phyloP scores from a whole-genome alignment of 2,113 vertebrate genomes.

The western clawed frog (Xenopus tropicalis) region DNA sequence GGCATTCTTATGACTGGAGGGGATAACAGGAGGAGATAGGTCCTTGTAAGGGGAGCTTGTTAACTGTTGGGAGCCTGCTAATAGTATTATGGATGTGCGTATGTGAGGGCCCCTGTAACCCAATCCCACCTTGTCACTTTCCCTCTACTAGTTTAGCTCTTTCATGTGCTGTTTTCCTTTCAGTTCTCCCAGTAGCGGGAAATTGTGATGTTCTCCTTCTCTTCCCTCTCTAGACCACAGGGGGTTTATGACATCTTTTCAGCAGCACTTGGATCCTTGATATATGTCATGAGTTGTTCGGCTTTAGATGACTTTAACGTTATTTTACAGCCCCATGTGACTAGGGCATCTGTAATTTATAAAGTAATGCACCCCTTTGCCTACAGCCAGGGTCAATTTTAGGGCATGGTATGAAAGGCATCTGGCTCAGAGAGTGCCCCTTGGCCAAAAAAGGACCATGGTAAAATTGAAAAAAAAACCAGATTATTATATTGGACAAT shows the following conservation, averaged over 20 bases:
- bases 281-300: no score
- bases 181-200: background rate
- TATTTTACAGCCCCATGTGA: no score
- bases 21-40: conserved; percentile 21
- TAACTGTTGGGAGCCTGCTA: conserved; percentile 20
- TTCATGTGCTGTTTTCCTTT: background rate
- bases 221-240: background rate
- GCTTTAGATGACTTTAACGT: no score
- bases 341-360: no score
- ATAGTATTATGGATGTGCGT: conserved; percentile 47
- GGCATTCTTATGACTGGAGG: conserved; percentile 36
- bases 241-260: background rate
- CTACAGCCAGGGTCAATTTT: no score
- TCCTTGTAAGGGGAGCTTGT: conserved; percentile 48
- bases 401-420: no score
- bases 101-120: conserved; percentile 46
- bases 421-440: no score
- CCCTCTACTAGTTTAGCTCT: background rate
- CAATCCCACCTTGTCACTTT: conserved; percentile 23
- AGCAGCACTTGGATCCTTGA: no score
- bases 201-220: background rate
- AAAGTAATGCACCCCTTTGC: no score
- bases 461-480: no score
- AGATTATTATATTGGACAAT: no score
- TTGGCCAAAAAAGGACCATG: no score